Base-by-base conservation (phyloP, 1,140 invertebrate species). In the Periplaneta americana region DNA sequence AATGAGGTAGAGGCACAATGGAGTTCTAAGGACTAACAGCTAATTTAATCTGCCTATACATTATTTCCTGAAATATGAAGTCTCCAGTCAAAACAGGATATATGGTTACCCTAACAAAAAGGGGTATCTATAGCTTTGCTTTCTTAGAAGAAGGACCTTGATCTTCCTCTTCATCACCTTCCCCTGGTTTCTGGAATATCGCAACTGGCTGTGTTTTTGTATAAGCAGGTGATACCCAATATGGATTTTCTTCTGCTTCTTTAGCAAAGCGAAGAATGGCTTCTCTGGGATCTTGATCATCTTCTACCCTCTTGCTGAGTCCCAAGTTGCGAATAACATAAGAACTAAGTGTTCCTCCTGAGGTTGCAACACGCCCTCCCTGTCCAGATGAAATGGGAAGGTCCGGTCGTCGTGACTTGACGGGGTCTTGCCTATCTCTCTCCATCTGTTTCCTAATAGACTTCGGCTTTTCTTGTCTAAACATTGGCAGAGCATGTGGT, bases 181-280 rank as follows among this genome's bases (percentile, higher is more conserved):
- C 86, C 11, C 86, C 85, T 83, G 89, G 86, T 76, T 87, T 84
- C 83, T 92, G 91, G 84, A 96, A 96, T 83, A 97, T 94, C 0
- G 94, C 91, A 82, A 92, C 91, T 0, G 96, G 96, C 84, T 98
- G 96, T 1, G 95, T 97, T 82, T 93, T 95, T 77, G 92, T 92
- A 87, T 98, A 98, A 13, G 97, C 97, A 0, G 96, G 97, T 0
- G 96, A 92, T 74, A 98, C 96, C 97, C 97, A 99, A 86, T 97
- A 98, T 0, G 98, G 98, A 92, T 99, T 98, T 87, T 99, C 96
- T 78, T 93, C 97, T 0, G 98, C 98, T 35, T 98, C 97, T 87
- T 99, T 98, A 0, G 98, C 98, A 89, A 95, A 98, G 83, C 97
- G 95, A n/a, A 99, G 89, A 85, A 99, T 98, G 10, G 98, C 98